Evolutionary conservation across 2,888 invertebrate species (phyloP).

Genomic region (Meliscaeva auricollis): DNA sequence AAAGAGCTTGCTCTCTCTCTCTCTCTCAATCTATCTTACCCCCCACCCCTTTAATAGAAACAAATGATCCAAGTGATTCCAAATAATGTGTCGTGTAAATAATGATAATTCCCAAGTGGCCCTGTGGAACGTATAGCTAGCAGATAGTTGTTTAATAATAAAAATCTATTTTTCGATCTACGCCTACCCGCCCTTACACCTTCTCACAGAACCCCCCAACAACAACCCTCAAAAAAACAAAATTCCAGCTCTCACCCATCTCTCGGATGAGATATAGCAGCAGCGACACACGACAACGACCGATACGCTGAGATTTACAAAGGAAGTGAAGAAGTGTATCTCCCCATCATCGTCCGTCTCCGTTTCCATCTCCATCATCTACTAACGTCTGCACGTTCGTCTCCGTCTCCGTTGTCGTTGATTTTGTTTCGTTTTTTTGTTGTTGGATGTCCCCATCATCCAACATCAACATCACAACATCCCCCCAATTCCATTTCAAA

Average conservation of each 20-base stretch:
- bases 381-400: background rate
- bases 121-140: conserved; percentile 72
- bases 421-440: background rate
- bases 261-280: conserved; percentile 46
- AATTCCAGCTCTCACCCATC: conserved; percentile 78
- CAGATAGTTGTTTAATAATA: conserved; percentile 35
- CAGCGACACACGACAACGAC: conserved; percentile 42
- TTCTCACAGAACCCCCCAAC: background rate
- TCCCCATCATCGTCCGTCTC: background rate
- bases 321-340: conserved; percentile 55
- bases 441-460: conserved; percentile 28
- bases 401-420: background rate
- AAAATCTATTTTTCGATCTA: conserved; percentile 68
- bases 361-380: background rate
- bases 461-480: conserved; percentile 9
- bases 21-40: background rate
- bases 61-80: conserved; percentile 49
- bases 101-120: conserved; percentile 71
- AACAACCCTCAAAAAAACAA: conserved; percentile 78
- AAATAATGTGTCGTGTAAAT: conserved; percentile 74
- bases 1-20: too few relatives aligned
- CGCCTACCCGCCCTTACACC: conserved; percentile 41
- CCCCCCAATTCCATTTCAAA: background rate
- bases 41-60: background rate
- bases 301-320: conserved; percentile 60